phyloP scores from a whole-genome alignment of 1,140 invertebrate genomes.

The Mycetomoellerius zeteki region DNA sequence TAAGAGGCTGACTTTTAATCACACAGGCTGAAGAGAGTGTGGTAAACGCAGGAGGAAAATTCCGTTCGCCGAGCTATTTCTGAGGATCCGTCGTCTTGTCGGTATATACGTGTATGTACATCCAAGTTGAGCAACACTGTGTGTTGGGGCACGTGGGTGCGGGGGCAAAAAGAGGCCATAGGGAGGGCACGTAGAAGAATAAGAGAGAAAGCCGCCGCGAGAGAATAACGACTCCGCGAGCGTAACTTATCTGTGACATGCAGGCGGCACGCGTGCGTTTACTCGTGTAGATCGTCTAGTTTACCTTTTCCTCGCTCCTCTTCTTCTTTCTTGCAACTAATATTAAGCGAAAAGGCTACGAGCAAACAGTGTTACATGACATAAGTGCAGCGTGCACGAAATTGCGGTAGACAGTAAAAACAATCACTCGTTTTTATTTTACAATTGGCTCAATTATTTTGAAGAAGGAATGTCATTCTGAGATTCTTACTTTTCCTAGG shows the following conservation, averaged over 20 bases:
- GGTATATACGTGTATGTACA: not conserved
- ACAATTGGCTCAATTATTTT: not conserved
- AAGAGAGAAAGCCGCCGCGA: conserved; percentile 10
- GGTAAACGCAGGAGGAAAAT: conserved; percentile 36
- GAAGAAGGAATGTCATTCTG: not conserved
- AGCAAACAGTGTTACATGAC: conserved; percentile 64
- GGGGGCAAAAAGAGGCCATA: conserved; percentile 26
- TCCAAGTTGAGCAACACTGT: conserved; percentile 48
- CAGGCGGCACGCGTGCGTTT: conserved; percentile 70
- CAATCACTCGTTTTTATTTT: conserved; percentile 20
- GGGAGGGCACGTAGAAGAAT: conserved; percentile 23
- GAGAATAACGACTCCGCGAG: conserved; percentile 65
- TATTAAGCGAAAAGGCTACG: conserved; percentile 14
- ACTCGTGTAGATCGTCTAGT: conserved; percentile 74
- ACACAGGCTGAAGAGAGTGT: not conserved
- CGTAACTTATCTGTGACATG: conserved; percentile 73
- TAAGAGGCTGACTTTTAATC: conserved; percentile 39
- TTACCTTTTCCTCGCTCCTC: conserved; percentile 64
- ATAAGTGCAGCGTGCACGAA: conserved; percentile 30
- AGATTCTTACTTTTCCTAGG: not conserved
- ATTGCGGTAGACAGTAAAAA: conserved; percentile 3
- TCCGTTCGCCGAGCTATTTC: conserved; percentile 23
- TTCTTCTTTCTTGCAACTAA: conserved; percentile 48
- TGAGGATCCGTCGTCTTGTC: conserved; percentile 19
- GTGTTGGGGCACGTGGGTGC: conserved; percentile 1